These are phyloP conservation scores for Plotosus lineatus DNA, from an alignment of 2,113 vertebrate genomes.

Conservation along the genomic window DNA sequence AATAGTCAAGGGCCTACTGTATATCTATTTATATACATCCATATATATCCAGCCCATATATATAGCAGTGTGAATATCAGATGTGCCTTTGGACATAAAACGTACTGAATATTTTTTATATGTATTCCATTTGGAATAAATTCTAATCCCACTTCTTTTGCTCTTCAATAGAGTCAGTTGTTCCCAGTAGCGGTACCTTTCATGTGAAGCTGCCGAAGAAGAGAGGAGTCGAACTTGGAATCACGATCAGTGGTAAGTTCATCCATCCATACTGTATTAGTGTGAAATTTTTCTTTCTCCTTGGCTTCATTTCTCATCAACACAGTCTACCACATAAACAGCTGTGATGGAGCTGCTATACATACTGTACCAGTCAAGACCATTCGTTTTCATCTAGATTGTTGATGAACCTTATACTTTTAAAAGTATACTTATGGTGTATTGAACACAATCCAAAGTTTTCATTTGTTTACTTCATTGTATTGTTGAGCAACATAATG, in stretches of 20 bases:
- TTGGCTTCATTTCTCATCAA: not conserved
- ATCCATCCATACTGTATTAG: not conserved
- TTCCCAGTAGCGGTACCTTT: constrained; percentile 96
- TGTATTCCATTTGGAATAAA: not conserved
- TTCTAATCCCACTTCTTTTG: not conserved
- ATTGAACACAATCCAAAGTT: not conserved
- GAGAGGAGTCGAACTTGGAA: constrained; percentile 93
- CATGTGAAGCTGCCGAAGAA: constrained; percentile 97
- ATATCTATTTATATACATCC: no score
- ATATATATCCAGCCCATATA: no score
- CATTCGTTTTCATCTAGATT: no score
- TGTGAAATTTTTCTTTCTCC: not conserved
- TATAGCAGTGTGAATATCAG: not conserved
- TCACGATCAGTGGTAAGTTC: constrained; percentile 93
- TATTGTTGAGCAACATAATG: not conserved
- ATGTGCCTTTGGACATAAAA: no score
- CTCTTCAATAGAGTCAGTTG: constrained; percentile 82
- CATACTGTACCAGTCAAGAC: no score
- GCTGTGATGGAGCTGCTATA: not conserved
- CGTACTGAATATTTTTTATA: not conserved
- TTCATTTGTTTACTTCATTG: not conserved
- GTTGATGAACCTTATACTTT: no score
- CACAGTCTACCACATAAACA: not conserved
- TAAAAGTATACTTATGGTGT: no score
- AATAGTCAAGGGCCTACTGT: no score